Percentiles rank a stretch among this genome's conserved stretches.
Evolutionary conservation across 1,140 invertebrate species (phyloP).

Genomic region (Propsilocerus akamusi): DNA sequence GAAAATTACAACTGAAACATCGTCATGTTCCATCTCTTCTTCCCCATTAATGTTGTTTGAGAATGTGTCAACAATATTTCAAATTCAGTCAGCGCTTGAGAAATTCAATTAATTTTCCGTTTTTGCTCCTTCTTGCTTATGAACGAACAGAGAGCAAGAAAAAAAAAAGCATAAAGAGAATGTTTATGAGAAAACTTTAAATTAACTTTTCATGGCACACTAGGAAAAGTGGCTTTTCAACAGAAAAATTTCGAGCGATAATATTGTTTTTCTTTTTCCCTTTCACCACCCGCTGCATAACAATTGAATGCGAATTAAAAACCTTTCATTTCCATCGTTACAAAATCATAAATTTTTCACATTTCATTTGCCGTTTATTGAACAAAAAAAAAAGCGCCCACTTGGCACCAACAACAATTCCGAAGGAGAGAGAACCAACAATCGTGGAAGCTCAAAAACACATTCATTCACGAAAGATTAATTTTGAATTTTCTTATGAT

Average conservation of each 20-base stretch:
- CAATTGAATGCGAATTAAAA: no score
- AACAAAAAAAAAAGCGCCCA: no score
- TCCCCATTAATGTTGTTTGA: neutral
- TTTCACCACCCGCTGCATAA: no score
- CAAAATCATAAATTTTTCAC: conserved; percentile 1
- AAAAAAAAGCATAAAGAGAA: neutral
- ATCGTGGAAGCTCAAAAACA: neutral
- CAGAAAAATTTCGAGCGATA: neutral
- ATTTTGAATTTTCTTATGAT: neutral
- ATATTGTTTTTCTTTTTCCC: neutral
- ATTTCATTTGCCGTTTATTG: conserved; percentile 4
- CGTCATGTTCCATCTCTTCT: no score
- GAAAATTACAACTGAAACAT: no score
- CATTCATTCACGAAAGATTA: neutral
- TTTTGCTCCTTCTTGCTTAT: neutral
- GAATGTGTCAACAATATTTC: neutral
- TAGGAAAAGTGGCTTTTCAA: neutral
- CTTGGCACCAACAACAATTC: no score
- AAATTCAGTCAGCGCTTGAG: neutral
- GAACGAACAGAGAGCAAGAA: neutral
- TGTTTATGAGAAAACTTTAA: neutral
- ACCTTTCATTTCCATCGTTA: neutral
- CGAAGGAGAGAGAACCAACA: no score
- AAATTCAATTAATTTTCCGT: neutral
- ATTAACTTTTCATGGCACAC: neutral